A percentile compares a stretch with the other conserved stretches of the same genome.
These are phyloP conservation scores for Halcyon malimbica DNA, from an alignment of 2,113 vertebrate genomes.

Conservation along the genomic window DNA sequence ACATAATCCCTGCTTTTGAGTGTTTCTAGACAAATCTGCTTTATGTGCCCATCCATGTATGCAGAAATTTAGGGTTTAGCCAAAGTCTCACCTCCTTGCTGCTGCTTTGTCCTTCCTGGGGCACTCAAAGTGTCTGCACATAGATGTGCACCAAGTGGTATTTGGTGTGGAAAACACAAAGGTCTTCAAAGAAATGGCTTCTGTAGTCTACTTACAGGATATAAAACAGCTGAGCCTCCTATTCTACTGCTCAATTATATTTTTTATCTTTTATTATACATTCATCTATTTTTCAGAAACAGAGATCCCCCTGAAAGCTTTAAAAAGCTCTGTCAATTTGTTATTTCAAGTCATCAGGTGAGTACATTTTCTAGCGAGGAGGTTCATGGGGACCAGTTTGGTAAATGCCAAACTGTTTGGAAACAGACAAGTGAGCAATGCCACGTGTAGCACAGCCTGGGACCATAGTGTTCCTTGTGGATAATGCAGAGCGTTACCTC, in stretches of 20 bases:
- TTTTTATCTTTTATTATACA: not conserved
- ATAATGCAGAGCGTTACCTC: accelerated
- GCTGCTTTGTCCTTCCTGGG: not conserved
- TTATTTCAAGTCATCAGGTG: not conserved
- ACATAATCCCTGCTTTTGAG: not conserved
- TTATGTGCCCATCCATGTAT: not conserved
- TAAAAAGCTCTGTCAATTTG: not conserved
- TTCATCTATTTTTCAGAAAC: not conserved
- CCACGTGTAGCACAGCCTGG: accelerated
- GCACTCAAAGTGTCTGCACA: accelerated
- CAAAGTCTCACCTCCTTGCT: not conserved
- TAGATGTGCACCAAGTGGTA: not conserved
- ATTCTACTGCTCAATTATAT: not conserved
- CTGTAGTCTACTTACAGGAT: not conserved
- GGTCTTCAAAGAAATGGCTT: not conserved
- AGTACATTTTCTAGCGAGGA: not conserved
- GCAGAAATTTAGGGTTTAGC: not conserved
- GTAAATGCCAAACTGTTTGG: not conserved
- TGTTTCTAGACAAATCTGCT: not conserved
- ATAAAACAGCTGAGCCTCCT: not conserved
- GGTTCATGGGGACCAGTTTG: not conserved
- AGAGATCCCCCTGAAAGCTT: not conserved
- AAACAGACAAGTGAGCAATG: not conserved
- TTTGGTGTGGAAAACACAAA: not conserved
- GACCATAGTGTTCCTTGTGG: not conserved